These are phyloP conservation scores for Danio jaintianensis DNA, from an alignment of 2,797 vertebrate genomes.

Conservation along the genomic window DNA sequence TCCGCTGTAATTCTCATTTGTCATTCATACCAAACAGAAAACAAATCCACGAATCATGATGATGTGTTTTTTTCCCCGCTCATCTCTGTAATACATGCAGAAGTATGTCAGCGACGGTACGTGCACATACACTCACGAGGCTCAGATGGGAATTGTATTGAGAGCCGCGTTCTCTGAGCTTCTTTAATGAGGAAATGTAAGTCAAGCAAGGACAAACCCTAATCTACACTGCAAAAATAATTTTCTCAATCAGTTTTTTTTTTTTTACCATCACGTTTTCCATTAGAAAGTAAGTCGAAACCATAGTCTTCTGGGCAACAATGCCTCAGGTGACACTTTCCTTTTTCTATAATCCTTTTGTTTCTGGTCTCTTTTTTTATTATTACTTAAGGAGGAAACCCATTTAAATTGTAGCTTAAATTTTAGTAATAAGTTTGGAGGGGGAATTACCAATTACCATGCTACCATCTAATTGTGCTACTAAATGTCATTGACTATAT, in stretches of 20 bases:
- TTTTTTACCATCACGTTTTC: neutral
- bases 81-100: slow-evolving; percentile 35
- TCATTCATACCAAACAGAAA: slow-evolving; percentile 49
- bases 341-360: neutral
- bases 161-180: slow-evolving; percentile 21
- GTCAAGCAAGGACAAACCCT: slow-evolving; percentile 46
- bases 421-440: too few species aligned
- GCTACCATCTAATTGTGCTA: too few species aligned
- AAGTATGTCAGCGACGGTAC: slow-evolving; percentile 49
- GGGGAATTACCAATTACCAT: too few species aligned
- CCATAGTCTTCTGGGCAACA: neutral
- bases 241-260: slow-evolving; percentile 27
- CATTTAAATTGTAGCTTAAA: too few species aligned
- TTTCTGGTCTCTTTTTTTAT: neutral
- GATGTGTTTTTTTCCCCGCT: slow-evolving; percentile 5
- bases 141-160: slow-evolving; percentile 33
- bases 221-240: slow-evolving; percentile 26
- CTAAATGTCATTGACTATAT: too few species aligned
- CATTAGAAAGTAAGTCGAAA: slow-evolving; percentile 13
- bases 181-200: slow-evolving; percentile 36
- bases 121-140: slow-evolving; percentile 8
- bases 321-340: neutral
- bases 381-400: too few species aligned
- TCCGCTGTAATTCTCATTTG: slow-evolving; percentile 54
- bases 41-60: slow-evolving; percentile 46